phyloP scores from a whole-genome alignment of 2,113 vertebrate genomes.

The Syngnathus scovelli region DNA sequence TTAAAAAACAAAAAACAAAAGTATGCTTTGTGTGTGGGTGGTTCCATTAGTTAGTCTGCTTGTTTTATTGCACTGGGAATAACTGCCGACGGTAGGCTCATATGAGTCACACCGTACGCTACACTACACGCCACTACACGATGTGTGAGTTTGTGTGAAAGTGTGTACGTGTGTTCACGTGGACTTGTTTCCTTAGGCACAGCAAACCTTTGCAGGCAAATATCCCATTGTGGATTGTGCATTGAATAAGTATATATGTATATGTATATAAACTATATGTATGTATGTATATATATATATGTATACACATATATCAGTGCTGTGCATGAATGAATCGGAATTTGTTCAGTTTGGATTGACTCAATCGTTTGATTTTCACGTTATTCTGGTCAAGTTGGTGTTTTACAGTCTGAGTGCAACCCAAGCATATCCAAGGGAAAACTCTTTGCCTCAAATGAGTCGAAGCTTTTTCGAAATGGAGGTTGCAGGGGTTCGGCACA shows the following conservation, averaged over 20 bases:
- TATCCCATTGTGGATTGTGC: not conserved
- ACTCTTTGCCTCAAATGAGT: not conserved
- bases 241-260: too few relatives aligned
- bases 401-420: not conserved
- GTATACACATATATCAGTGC: too few relatives aligned
- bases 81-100: constrained; percentile 40
- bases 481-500: constrained; percentile 13
- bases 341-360: too few relatives aligned
- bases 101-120: constrained; percentile 44
- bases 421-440: not conserved
- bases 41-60: constrained; percentile 58
- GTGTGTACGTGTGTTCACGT: constrained; percentile 4
- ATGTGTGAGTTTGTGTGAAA: constrained; percentile 10
- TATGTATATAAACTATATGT: too few relatives aligned
- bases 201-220: not conserved
- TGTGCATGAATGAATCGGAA: too few relatives aligned
- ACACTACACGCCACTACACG: not conserved
- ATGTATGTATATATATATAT: too few relatives aligned
- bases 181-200: not conserved
- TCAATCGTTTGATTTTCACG: not conserved
- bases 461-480: not conserved
- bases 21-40: constrained; percentile 57
- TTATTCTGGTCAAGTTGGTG: not conserved
- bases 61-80: constrained; percentile 61
- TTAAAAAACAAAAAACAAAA: constrained; percentile 19